phyloP scores from a whole-genome alignment of 2,888 invertebrate genomes.

The Autographa gamma region DNA sequence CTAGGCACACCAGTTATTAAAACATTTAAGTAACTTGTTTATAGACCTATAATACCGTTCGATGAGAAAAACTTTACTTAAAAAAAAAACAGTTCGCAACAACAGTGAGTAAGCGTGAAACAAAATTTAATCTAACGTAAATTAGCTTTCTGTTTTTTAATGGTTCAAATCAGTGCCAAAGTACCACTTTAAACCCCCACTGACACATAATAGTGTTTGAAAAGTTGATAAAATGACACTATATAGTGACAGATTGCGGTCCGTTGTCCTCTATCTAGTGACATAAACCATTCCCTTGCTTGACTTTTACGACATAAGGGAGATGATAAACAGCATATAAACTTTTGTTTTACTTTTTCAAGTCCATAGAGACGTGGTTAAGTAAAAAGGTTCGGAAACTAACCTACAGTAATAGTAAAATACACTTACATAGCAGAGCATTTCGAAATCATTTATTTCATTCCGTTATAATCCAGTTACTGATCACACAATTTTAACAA shows the following conservation, averaged over 20 bases:
- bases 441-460: slow-evolving; percentile 70
- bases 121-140: slow-evolving; percentile 2
- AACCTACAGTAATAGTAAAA: not conserved
- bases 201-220: slow-evolving; percentile 14
- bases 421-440: slow-evolving; percentile 85
- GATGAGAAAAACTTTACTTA: too few species aligned
- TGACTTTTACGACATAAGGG: slow-evolving; percentile 13
- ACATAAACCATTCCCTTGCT: slow-evolving; percentile 12
- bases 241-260: slow-evolving; percentile 21
- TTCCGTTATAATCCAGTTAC: slow-evolving; percentile 54
- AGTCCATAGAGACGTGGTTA: not conserved
- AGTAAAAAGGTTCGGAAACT: not conserved
- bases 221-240: slow-evolving; percentile 19
- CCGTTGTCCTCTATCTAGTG: slow-evolving; percentile 9
- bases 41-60: too few species aligned
- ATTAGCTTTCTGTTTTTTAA: slow-evolving; percentile 6
- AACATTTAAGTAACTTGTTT: too few species aligned
- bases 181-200: slow-evolving; percentile 8
- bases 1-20: too few species aligned
- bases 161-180: slow-evolving; percentile 25
- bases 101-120: not conserved
- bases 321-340: not conserved
- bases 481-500: not conserved
- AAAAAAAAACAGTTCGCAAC: too few species aligned
- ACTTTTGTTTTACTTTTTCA: not conserved